phyloP scores from a whole-genome alignment of 2,888 invertebrate species.

The Silvanus unidentatus region DNA sequence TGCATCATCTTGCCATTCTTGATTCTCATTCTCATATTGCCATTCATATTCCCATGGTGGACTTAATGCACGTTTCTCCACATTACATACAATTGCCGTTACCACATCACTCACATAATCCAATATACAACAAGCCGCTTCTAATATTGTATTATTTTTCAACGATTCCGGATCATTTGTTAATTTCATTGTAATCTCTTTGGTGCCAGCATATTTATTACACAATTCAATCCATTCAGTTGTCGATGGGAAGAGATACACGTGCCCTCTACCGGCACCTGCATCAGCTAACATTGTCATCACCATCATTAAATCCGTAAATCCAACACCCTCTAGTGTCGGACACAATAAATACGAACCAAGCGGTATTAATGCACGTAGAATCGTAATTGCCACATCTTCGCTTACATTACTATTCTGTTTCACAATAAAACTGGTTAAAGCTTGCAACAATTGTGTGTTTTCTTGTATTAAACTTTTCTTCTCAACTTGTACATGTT shows the following conservation, averaged over 20 bases:
- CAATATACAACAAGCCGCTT: constrained; percentile 77
- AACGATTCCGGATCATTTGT: constrained; percentile 47
- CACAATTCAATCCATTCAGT: constrained; percentile 76
- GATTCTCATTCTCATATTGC: constrained; percentile 58
- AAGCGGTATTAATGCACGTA: constrained; percentile 68
- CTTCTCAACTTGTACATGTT: constrained; percentile 35
- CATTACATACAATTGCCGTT: constrained; percentile 48
- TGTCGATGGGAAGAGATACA: constrained; percentile 70
- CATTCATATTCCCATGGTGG: constrained; percentile 78
- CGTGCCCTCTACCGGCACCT: constrained; percentile 68
- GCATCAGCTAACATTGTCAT: constrained; percentile 83
- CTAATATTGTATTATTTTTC: constrained; percentile 52
- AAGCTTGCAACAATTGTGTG: constrained; percentile 61
- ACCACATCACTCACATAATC: constrained; percentile 78
- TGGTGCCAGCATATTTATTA: constrained; percentile 53
- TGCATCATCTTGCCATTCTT: constrained; percentile 75
- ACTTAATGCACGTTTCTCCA: constrained; percentile 47
- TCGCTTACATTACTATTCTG: constrained; percentile 58
- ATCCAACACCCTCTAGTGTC: constrained; percentile 63
- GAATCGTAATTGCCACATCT: constrained; percentile 58
- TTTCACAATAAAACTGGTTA: constrained; percentile 68
- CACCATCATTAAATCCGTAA: constrained; percentile 69
- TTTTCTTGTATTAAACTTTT: constrained; percentile 60
- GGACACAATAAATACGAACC: constrained; percentile 62
- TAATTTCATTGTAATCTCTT: constrained; percentile 54